Evolutionary conservation across 64 coral and sea anemone species (phyloP).

Genomic region (Montipora capricornis): DNA sequence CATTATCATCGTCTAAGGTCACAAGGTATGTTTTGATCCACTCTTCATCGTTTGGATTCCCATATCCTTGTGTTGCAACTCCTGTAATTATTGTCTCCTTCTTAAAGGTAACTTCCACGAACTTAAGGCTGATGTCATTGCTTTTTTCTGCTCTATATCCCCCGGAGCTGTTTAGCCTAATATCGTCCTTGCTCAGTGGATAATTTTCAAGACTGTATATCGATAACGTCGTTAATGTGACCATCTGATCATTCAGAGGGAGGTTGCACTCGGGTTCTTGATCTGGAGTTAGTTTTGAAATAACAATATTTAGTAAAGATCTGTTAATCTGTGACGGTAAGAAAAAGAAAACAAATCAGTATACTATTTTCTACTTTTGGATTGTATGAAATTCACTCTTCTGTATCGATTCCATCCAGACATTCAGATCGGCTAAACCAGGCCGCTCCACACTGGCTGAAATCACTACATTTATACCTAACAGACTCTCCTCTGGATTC

Average conservation of each 20-base stretch:
- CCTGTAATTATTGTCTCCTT: slow-evolving; percentile 58
- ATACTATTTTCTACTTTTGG: too few species aligned
- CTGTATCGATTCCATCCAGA: too few species aligned
- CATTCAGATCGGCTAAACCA: too few species aligned
- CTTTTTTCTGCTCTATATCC: neutral
- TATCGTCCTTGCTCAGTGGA: neutral
- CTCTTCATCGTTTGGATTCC: neutral
- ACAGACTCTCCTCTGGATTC: too few species aligned
- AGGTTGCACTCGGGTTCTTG: neutral
- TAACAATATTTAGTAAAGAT: neutral
- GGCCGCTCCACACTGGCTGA: too few species aligned
- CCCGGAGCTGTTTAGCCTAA: neutral
- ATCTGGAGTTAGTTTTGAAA: neutral
- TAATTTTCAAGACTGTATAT: neutral
- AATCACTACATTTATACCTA: too few species aligned
- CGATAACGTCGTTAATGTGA: accelerated
- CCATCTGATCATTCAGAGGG: neutral
- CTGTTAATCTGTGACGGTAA: neutral
- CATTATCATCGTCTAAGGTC: neutral
- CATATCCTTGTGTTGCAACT: slow-evolving; percentile 60
- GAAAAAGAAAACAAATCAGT: too few species aligned
- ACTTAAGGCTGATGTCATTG: accelerated
- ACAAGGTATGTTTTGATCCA: slow-evolving; percentile 37
- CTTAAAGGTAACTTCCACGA: neutral
- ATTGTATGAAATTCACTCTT: too few species aligned